Percentiles rank a stretch among this genome's conserved stretches.
Evolutionary conservation across 2,113 vertebrate species (phyloP).

Genomic region (Nerophis ophidion): DNA sequence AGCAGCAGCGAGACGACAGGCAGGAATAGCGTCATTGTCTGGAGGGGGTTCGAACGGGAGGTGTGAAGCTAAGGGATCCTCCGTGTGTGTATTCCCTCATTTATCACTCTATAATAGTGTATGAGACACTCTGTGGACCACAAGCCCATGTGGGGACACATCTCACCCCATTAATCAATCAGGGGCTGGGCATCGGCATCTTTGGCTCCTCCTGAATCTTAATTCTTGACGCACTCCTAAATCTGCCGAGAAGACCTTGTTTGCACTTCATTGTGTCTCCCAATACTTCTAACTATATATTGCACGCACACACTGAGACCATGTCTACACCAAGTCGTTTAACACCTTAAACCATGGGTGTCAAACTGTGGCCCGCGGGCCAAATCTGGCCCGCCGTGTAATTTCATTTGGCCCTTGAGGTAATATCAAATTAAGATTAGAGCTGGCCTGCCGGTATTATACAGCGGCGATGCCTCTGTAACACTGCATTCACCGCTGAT

Average conservation of each 20-base stretch:
- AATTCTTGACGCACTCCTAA: not conserved
- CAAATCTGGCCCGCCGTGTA: too few species aligned
- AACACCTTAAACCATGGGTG: too few species aligned
- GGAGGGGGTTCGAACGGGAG: slow-evolving; percentile 33
- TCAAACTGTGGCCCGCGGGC: too few species aligned
- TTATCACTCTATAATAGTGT: slow-evolving; percentile 8
- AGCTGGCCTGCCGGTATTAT: too few species aligned
- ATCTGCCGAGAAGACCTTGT: not conserved
- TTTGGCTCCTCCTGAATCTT: not conserved
- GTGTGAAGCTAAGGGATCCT: slow-evolving; percentile 7
- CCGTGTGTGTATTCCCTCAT: slow-evolving; percentile 20
- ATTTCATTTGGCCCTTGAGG: too few species aligned
- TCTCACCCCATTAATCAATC: not conserved
- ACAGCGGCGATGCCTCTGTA: too few species aligned
- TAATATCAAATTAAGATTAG: too few species aligned
- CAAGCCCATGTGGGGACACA: not conserved
- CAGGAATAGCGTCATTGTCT: slow-evolving; percentile 54
- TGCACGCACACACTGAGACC: too few species aligned
- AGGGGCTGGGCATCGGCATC: not conserved
- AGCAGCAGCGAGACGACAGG: slow-evolving; percentile 52
- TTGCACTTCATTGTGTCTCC: too few species aligned
- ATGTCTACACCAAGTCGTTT: too few species aligned
- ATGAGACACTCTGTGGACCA: not conserved
- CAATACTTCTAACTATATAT: too few species aligned
- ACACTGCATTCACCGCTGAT: too few species aligned